Evolutionary conservation across 2,888 invertebrate genomes (phyloP), one percentile per base, ranked within the genome.

Genomic region (Linyphia triangularis): DNA sequence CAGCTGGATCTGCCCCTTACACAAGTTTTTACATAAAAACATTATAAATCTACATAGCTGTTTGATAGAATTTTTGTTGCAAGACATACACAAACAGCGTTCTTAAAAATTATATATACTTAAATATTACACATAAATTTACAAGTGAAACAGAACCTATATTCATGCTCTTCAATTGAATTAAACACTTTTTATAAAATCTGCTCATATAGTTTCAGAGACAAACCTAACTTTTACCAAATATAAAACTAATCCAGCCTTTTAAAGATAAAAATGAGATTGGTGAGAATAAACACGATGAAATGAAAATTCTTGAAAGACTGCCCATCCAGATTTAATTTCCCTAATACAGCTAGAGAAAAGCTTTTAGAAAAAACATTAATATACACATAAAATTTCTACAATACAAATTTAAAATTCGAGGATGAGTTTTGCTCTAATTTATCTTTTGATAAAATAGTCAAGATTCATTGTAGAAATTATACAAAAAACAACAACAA

Each of bases 351-450:
- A 70, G 22, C 7, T 59, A 9, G 13, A 72, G 37, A 19, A 72
- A 24, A 37, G 13, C 19, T 69, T 30, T 3, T 26, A 40, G 22
- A 72, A 28, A 16, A 26, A 43, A 72, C 37, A 24, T n/a, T n/a
- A n/a, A n/a, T n/a, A n/a, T n/a, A 16, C n/a, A 51, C 3, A 3
- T 51, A 51, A 51, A 51, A 5, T 13, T n/a, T 51, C 51, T 51
- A 51, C 51, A 51, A 75, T 88, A 88, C 63, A 88, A 83, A 83
- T 82, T 77, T 88, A 88, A 88, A 88, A 51, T 83, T 70, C 69
- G n/a, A n/a, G n/a, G n/a, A n/a, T 83, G 82, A 67, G 82, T 88
- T 88, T 88, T 88, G 82, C 82, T 82, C 88, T 82, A 82, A 67
- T 63, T 82, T 63, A 82, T 69, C 79, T 67, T 65, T 75, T 73